Conservation (phyloP, 2,888 invertebrate species). For the Cantharis lateralis region DNA sequence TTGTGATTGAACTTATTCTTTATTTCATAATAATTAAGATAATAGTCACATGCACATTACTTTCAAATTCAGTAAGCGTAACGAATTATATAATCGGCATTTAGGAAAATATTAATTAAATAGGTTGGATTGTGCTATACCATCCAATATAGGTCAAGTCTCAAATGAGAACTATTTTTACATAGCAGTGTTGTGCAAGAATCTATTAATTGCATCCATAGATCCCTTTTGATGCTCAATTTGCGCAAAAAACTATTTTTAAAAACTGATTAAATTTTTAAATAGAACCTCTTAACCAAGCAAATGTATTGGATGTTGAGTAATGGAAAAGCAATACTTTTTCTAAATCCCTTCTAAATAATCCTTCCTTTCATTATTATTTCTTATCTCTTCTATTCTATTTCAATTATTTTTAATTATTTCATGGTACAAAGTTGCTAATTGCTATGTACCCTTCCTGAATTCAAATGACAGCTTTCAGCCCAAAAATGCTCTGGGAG, state of each 20-base stretch:
- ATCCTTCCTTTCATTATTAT: no score
- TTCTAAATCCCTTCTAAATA: no score
- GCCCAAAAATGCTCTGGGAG: no score
- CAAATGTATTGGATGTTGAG: background rate
- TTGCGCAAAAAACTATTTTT: background rate
- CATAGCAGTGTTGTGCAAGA: slow-evolving; percentile 4
- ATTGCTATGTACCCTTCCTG: background rate
- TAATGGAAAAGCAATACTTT: no score
- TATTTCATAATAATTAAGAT: slow-evolving; percentile 27
- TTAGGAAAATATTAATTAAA: slow-evolving; percentile 25
- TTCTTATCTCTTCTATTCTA: no score
- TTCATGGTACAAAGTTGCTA: no score
- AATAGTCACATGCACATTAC: slow-evolving; percentile 23
- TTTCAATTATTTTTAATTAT: no score
- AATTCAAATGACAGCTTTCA: background rate
- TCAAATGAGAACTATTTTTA: slow-evolving; percentile 22
- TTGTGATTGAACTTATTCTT: slow-evolving; percentile 18
- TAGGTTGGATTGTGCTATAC: slow-evolving; percentile 12
- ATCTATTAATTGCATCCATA: slow-evolving; percentile 12
- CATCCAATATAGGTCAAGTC: background rate
- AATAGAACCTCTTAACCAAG: no score
- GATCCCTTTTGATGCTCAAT: background rate
- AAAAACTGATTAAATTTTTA: background rate
- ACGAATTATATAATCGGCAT: slow-evolving; percentile 17
- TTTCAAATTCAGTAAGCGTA: slow-evolving; percentile 23